phyloP scores from a whole-genome alignment of 92 coral and sea anemone species.

The Micromussa lordhowensis region DNA sequence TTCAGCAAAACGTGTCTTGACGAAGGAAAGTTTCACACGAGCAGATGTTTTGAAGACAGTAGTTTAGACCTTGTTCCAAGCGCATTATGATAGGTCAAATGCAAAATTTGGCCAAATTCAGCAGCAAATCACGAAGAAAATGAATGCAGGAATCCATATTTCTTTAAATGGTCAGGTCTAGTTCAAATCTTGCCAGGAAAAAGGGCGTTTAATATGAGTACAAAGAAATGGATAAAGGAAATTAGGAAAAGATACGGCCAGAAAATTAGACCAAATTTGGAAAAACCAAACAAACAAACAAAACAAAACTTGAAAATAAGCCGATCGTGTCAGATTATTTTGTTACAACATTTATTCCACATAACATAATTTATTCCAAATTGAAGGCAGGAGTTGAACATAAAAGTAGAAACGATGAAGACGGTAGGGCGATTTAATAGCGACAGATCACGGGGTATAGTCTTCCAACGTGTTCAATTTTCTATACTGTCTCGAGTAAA shows the following conservation, averaged over 20 bases:
- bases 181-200: too few species aligned
- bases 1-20: background rate
- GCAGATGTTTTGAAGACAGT: background rate
- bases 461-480: background rate
- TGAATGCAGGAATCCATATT: too few species aligned
- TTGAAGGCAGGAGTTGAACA: background rate
- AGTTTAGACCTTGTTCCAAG: too few species aligned
- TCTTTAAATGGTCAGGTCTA: too few species aligned
- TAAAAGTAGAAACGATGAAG: background rate
- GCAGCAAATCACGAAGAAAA: background rate
- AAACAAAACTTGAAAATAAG: too few species aligned
- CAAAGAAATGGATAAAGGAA: background rate
- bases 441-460: background rate
- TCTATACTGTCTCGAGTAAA: background rate
- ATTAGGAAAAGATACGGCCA: background rate
- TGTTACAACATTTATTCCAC: background rate
- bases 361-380: background rate
- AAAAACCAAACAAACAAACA: too few species aligned
- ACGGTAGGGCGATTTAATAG: background rate
- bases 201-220: too few species aligned
- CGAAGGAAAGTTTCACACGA: background rate
- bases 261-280: background rate
- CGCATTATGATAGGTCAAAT: background rate
- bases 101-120: background rate
- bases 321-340: background rate